These are phyloP conservation scores for Agelas oroides DNA, from an alignment of 37 sponge, comb jelly and placozoan species.

Conservation along the genomic window DNA sequence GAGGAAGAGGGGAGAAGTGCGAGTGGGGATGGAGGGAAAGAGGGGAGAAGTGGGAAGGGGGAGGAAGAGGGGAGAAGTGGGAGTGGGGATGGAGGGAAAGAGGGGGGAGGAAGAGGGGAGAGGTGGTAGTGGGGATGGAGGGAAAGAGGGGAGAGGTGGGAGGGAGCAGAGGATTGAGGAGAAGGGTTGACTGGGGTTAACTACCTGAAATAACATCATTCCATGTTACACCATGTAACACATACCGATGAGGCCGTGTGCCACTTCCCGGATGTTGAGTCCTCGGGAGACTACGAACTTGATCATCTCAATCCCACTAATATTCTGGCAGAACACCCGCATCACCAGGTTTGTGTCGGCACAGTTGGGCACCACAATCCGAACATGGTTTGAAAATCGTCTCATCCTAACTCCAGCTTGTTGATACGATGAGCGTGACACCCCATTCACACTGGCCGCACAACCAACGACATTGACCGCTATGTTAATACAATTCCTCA, in stretches of 20 bases:
- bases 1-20: no score
- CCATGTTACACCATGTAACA: no score
- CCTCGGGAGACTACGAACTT: constrained; percentile 21
- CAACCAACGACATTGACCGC: not conserved
- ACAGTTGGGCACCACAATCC: constrained; percentile 46
- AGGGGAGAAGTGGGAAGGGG: no score
- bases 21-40: no score
- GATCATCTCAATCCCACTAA: not conserved
- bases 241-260: constrained; percentile 41
- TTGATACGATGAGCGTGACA: not conserved
- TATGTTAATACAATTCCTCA: constrained; percentile 9
- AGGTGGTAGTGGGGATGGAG: no score
- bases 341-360: constrained; percentile 15
- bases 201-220: no score
- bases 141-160: no score
- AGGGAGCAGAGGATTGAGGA: no score
- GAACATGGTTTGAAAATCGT: not conserved
- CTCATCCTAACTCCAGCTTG: not conserved
- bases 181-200: no score
- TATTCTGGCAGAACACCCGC: constrained; percentile 37
- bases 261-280: not conserved
- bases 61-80: no score
- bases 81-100: no score
- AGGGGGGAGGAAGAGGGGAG: no score
- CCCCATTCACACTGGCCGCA: not conserved